Base-by-base conservation (phyloP, 2,797 vertebrate species). In the Epinephelus coioides region DNA sequence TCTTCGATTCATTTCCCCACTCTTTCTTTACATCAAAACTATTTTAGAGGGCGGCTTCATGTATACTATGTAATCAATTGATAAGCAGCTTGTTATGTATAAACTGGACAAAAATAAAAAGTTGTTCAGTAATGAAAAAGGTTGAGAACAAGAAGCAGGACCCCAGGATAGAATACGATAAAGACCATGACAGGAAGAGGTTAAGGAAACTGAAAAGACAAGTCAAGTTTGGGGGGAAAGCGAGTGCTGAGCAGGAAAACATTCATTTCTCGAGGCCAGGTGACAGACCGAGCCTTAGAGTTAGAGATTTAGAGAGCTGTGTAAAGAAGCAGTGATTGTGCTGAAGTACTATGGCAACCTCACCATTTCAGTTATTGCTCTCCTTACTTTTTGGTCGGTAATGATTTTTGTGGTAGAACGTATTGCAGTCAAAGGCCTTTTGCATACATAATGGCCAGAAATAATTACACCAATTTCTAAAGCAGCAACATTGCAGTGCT, bases 281-380 rank as follows among this genome's bases (percentile, higher is more conserved):
- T 64, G 18, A 76, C 44, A 27, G 63, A 60, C 47, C 6, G 18
- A 66, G 77, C 84, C 82, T 75, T 51, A 65, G 64, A 76, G 74
- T 80, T 47, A 88, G 25, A 27, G 25, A 27, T 3, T 27, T 27
- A 27, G 4, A 27, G 25, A 27, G 82, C 75, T 60, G 57, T 87
- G 87, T 90, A 77, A 89, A 83, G 87, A 79, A 86, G 82, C 81
- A 66, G 84, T 93, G 93, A 93, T 94, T 94, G 93, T 93, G 92
- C 93, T 93, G 87, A 87, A 93, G 82, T 78, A 77, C 47, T 73
- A 78, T 69, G 80, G 82, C 76, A 81, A 55, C 84, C 67, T 85
- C 73, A 89, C 81, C 77, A 80, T 86, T 83, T 89, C 54, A 88
- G 55, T 93, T 94, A 90, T 93, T 94, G 91, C 91, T 92, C 70